These are phyloP conservation scores for Pristionchus japonicus DNA, from an alignment of 2,888 invertebrate species.

Conservation along the genomic window DNA sequence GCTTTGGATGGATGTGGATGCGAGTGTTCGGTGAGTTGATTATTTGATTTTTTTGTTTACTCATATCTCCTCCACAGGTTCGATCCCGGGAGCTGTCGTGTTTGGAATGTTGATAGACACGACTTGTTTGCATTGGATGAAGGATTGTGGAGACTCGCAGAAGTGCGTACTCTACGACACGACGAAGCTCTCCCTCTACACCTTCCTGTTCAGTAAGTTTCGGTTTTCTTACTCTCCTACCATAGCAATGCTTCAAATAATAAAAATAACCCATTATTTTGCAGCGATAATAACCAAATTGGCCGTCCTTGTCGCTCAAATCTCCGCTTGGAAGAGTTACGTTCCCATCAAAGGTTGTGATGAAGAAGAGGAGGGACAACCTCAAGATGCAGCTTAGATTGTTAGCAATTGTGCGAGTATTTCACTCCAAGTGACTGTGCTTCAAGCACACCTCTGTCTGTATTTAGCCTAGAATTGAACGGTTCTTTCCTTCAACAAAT, in stretches of 20 bases:
- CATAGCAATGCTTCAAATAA: no score
- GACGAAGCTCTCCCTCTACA: slow-evolving; percentile 53
- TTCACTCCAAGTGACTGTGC: background rate
- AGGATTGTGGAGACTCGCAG: slow-evolving; percentile 54
- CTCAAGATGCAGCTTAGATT: background rate
- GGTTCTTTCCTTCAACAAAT: background rate
- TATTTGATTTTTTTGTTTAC: background rate
- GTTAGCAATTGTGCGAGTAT: background rate
- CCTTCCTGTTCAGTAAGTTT: slow-evolving; percentile 58
- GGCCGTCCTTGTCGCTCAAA: background rate
- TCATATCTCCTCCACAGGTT: slow-evolving; percentile 48
- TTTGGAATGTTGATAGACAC: slow-evolving; percentile 61
- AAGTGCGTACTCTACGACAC: slow-evolving; percentile 61
- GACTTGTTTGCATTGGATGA: slow-evolving; percentile 58
- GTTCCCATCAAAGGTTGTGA: slow-evolving; percentile 16
- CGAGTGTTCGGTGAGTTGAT: slow-evolving; percentile 51
- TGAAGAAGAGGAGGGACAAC: background rate
- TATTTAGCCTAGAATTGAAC: background rate
- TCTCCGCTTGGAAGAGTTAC: slow-evolving; percentile 24
- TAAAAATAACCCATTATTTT: slow-evolving; percentile 2
- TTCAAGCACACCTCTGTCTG: background rate
- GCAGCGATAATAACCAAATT: slow-evolving; percentile 33
- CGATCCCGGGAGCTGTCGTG: slow-evolving; percentile 60
- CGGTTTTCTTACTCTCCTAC: no score
- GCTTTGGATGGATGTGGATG: slow-evolving; percentile 65